These are phyloP conservation scores for Atherinosoma microstoma DNA, from an alignment of 2,797 vertebrate genomes.

Conservation along the genomic window DNA sequence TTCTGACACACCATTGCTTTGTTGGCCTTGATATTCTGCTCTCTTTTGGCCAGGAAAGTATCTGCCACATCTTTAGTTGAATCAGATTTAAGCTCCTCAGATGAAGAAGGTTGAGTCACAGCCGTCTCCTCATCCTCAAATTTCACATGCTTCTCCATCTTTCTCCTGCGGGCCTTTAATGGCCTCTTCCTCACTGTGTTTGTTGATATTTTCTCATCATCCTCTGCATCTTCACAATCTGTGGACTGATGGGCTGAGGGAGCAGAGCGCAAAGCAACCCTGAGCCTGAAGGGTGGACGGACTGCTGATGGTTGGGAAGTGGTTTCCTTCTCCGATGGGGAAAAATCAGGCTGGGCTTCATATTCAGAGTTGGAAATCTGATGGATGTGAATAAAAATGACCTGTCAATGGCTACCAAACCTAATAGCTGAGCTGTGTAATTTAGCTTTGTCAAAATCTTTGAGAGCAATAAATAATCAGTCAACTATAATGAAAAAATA, in stretches of 20 bases:
- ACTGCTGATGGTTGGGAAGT: conserved; percentile 24
- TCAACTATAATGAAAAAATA: too few relatives aligned
- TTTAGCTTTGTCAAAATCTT: too few relatives aligned
- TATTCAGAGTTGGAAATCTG: conserved; percentile 48
- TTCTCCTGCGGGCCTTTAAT: conserved; percentile 8
- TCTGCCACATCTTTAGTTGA: conserved; percentile 45
- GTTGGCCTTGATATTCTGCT: conserved; percentile 84
- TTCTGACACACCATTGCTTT: conserved; percentile 82
- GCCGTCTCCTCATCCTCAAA: conserved; percentile 48
- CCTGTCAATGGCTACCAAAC: not conserved
- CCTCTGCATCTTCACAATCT: conserved; percentile 43
- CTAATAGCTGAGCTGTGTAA: too few relatives aligned
- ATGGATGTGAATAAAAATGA: not conserved
- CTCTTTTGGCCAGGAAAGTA: conserved; percentile 80
- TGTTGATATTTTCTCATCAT: not conserved
- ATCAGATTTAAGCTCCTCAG: conserved; percentile 44
- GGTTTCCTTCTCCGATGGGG: conserved; percentile 9
- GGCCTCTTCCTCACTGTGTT: conserved; percentile 11
- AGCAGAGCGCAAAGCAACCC: conserved; percentile 68
- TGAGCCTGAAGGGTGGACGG: conserved; percentile 66
- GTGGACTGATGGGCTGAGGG: not conserved
- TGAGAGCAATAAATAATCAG: too few relatives aligned
- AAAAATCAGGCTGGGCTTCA: conserved; percentile 22
- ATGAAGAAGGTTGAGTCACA: not conserved
- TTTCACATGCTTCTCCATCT: conserved; percentile 35